Conservation (phyloP, 2,113 vertebrate genomes). For the Neotoma lepida region DNA sequence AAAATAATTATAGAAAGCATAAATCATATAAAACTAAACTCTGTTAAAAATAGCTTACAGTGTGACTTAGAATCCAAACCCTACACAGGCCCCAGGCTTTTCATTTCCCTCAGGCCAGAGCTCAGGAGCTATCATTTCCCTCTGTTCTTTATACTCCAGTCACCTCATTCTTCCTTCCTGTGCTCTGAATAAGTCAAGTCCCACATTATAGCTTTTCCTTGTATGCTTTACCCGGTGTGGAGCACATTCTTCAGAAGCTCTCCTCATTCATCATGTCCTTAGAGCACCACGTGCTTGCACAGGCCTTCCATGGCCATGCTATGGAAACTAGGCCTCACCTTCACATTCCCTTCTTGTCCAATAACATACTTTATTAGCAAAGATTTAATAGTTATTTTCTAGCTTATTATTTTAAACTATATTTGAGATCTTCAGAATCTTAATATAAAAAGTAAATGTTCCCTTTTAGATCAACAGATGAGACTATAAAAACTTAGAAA, state of each 20-base stretch:
- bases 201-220: neutral
- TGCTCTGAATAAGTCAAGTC: neutral
- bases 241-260: neutral
- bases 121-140: neutral
- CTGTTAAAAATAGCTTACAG: neutral
- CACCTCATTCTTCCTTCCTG: neutral
- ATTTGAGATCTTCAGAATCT: neutral
- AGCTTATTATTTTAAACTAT: neutral
- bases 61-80: neutral
- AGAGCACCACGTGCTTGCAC: neutral
- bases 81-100: neutral
- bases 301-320: neutral
- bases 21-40: neutral
- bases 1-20: neutral
- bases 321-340: neutral
- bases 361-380: neutral
- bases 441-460: neutral
- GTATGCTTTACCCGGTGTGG: neutral
- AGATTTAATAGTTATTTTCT: slow-evolving; percentile 7
- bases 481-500: neutral
- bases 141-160: neutral
- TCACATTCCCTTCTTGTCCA: neutral
- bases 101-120: neutral
- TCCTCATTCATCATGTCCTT: neutral
- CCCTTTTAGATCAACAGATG: neutral